Evolutionary conservation across 2,888 invertebrate species (phyloP), one percentile per base, ranked within the genome.

Genomic region (Microctonus hyperodae): DNA sequence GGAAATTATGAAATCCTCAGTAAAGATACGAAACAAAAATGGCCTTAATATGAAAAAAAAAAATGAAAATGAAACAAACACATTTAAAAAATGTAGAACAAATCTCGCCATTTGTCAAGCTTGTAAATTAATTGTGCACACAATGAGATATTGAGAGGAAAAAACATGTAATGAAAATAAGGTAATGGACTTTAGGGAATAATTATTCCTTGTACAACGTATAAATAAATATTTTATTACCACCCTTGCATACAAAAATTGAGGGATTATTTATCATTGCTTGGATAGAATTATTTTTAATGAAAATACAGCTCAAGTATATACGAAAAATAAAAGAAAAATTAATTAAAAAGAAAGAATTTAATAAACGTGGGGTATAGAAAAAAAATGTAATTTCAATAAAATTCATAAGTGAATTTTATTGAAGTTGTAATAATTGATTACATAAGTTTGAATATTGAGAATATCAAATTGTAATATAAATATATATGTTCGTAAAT

Each of bases 141-240:
- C 63, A 56, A 48, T 64, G 48, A 56, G 20, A 55, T 55, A 55
- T 33, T 48, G 59, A 63, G 72, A 70, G 60, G 70, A 68, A 67
- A 44, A 67, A 71, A 72, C 68, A 70, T 70, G 70, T 72, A 69
- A 40, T 64, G 71, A 61, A 73, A 72, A 70, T 73, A 70, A 64
- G 69, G 60, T 68, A n/a, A n/a, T n/a, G n/a, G 53, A 53, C 71
- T 76, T 62, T 62, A 44, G 70, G 69, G 69, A 67, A 56, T 69
- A 71, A 70, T 59, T 68, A 71, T 71, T 72, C 63, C 69, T 69
- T 72, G 66, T 71, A 70, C 67, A 71, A 78, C 75, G 73, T 77
- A 78, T 78, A 80, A 76, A 74, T 80, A 74, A 53, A 82, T 83
- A 83, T 83, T 83, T 83, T 83, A 80, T 80, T 83, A 83, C 81